Evolutionary conservation across 2,888 invertebrate genomes (phyloP).

Genomic region (Axea sp.): DNA sequence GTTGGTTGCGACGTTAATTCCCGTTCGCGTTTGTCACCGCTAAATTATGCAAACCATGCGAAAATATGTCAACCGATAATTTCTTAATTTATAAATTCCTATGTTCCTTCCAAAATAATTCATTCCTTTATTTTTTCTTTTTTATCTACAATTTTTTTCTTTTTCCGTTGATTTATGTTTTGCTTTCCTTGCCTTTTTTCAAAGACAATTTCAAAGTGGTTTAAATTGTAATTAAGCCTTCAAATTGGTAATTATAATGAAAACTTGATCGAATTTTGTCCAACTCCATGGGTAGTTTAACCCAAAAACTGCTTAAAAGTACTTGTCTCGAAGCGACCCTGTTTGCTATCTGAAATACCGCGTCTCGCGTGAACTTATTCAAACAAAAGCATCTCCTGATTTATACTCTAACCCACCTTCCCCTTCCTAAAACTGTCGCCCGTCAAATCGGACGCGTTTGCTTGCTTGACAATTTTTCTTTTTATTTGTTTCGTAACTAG

Average conservation of each 20-base stretch:
- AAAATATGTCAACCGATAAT: constrained; percentile 50
- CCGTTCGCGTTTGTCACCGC: constrained; percentile 53
- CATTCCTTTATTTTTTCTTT: no score
- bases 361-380: constrained; percentile 57
- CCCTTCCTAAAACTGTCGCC: constrained; percentile 33
- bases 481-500: constrained; percentile 52
- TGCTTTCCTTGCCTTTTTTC: no score
- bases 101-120: no score
- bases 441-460: constrained; percentile 49
- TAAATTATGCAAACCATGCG: constrained; percentile 56
- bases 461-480: constrained; percentile 48
- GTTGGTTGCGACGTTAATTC: constrained; percentile 58
- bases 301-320: no score
- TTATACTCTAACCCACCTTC: constrained; percentile 30
- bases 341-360: constrained; percentile 49
- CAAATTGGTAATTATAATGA: no score
- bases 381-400: constrained; percentile 56
- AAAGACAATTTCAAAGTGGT: no score
- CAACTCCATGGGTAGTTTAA: no score
- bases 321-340: constrained; percentile 28
- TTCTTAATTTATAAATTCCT: constrained; percentile 48
- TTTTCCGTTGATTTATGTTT: no score
- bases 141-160: background rate
- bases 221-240: no score
- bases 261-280: no score